Base-by-base conservation (phyloP, 2,113 vertebrate genomes). In the Chloebia gouldiae region DNA sequence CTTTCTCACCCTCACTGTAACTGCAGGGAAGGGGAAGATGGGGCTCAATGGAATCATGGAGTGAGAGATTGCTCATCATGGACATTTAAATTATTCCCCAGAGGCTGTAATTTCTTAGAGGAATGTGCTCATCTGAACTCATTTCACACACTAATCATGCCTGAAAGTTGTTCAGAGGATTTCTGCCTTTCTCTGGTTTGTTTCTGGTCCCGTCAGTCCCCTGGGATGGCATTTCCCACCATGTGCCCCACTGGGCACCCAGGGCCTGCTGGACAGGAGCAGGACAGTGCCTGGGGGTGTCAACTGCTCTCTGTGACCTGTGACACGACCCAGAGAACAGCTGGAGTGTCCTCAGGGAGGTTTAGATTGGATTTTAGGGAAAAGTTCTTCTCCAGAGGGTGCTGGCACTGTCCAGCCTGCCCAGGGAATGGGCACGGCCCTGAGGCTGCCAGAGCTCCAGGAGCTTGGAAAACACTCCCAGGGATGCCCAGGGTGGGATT, bases 81-180 rank as follows among this genome's bases (percentile, higher is more conserved):
- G 77, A 54, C 35, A 11, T 78, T 59, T 22, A 64, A 89, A 94
- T 92, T 11, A 66, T 35, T 89, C 75, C 89, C 84, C 77, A 87
- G 89, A 44, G 86, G 87, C 89, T 59, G 65, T 13, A 86, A 94
- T 95, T 94, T 83, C 86, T 86, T 37, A 17, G 10, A 94, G 87
- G 78, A 78, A 75, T 5, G 42, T 84, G 31, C 27, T 86, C 50
- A 14, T 66, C 77, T 18, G 25, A 73, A 28, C 37, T 86, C 39
- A 44, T 90, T 78, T 85, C 93, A 54, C 70, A 87, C 60, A 20
- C 57, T 84, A 50, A 86, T 94, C 60, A 12, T 18, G 77, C 50
- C 61, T 35, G 2, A 44, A 50, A 89, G 89, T 92, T 35, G 56
- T 83, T 81, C 78, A 64, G 81, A 51, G 72, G 69, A 28, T 81